Evolutionary conservation across 2,888 invertebrate species (phyloP).

Genomic region (Meganola albula): DNA sequence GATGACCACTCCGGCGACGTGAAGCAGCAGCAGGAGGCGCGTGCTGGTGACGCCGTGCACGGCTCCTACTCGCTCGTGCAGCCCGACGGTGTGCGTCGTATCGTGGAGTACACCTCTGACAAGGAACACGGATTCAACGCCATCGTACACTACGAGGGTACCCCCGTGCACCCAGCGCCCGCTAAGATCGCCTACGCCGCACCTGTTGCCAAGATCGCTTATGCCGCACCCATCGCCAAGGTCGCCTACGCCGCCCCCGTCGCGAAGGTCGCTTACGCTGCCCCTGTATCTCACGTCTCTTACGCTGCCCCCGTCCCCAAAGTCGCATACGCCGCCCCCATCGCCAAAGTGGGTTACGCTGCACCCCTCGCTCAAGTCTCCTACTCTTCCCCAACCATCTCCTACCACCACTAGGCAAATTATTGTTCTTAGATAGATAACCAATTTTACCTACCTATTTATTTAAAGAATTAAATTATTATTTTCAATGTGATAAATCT

Average conservation of each 20-base stretch:
- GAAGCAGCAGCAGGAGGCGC: conserved; percentile 66
- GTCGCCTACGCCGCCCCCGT: conserved; percentile 30
- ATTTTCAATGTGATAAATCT: background rate
- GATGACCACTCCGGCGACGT: conserved; percentile 64
- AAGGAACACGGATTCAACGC: conserved; percentile 66
- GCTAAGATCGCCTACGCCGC: conserved; percentile 19
- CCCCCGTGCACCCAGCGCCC: conserved; percentile 35
- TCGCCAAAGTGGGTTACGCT: conserved; percentile 37
- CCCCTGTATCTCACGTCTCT: conserved; percentile 42
- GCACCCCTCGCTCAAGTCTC: conserved; percentile 48
- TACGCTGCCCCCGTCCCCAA: conserved; percentile 44
- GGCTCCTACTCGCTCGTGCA: conserved; percentile 70
- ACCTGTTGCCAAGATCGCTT: conserved; percentile 36
- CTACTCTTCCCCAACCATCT: conserved; percentile 56
- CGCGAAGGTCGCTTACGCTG: conserved; percentile 35
- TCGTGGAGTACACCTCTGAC: conserved; percentile 68
- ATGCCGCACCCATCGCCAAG: conserved; percentile 22
- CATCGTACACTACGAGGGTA: conserved; percentile 61
- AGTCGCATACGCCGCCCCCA: conserved; percentile 31
- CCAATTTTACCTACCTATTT: too few species aligned
- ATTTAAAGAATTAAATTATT: too few species aligned
- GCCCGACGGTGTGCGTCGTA: conserved; percentile 64
- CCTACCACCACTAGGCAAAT: conserved; percentile 56
- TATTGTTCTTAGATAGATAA: conserved; percentile 6
- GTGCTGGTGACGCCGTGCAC: conserved; percentile 61